phyloP scores from a whole-genome alignment of 2,888 invertebrate genomes.

The Chymomyza amoena region DNA sequence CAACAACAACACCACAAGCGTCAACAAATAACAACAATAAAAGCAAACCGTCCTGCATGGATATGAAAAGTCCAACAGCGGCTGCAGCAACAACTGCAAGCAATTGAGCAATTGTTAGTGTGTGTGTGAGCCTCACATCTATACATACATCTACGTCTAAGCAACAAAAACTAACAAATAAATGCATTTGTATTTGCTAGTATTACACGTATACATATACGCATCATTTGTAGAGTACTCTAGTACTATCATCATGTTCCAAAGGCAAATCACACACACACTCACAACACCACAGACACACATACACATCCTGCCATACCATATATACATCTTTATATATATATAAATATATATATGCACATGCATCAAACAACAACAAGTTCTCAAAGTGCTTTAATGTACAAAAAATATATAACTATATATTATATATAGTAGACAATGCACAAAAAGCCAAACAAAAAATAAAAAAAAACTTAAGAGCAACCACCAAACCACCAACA shows the following conservation, averaged over 20 bases:
- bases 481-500: background rate
- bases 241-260: background rate
- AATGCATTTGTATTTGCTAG: background rate
- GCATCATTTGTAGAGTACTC: conserved; percentile 8
- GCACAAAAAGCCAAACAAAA: background rate
- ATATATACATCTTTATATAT: background rate
- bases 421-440: background rate
- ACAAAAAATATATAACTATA: background rate
- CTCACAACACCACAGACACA: background rate
- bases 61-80: background rate
- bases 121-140: background rate
- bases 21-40: conserved; percentile 1
- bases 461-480: background rate
- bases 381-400: background rate
- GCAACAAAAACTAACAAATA: conserved; percentile 4
- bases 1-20: background rate
- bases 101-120: conserved; percentile 4
- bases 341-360: background rate
- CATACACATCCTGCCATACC: conserved; percentile 6
- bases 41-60: background rate
- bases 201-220: background rate
- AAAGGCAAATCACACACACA: background rate
- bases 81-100: background rate
- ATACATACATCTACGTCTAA: background rate
- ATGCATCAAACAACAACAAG: background rate